Conservation (phyloP, 2,113 vertebrate species). For the Elgaria multicarinata region DNA sequence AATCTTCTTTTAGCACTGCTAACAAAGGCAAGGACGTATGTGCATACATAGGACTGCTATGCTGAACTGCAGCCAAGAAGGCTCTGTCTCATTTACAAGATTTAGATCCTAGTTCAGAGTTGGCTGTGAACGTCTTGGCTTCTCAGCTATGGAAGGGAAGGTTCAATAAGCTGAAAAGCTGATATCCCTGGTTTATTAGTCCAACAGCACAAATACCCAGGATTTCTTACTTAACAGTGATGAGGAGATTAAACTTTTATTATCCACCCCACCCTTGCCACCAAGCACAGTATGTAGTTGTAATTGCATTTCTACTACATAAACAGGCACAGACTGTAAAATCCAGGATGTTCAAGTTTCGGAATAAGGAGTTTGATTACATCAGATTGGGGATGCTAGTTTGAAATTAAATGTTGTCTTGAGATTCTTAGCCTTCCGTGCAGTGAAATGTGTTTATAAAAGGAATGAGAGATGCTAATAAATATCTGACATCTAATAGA, state of each 20-base stretch:
- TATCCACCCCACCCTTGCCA: not conserved
- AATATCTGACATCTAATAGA: slow-evolving; percentile 9
- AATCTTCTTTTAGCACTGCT: not conserved
- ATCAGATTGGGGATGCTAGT: slow-evolving; percentile 13
- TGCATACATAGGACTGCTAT: too few relatives aligned
- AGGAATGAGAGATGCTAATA: not conserved
- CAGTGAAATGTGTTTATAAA: not conserved
- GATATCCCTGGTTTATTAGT: not conserved
- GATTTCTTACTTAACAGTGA: slow-evolving; percentile 14
- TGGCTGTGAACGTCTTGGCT: not conserved
- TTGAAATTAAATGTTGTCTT: slow-evolving; percentile 33
- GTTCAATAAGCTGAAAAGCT: not conserved
- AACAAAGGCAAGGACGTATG: not conserved
- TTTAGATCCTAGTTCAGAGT: not conserved
- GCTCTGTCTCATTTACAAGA: not conserved
- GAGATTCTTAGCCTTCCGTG: slow-evolving; percentile 13
- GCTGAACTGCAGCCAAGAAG: not conserved
- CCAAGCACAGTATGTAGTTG: slow-evolving; percentile 7
- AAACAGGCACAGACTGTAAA: not conserved
- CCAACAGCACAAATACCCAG: not conserved
- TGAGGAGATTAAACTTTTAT: slow-evolving; percentile 37
- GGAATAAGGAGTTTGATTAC: slow-evolving; percentile 28
- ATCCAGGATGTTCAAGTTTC: slow-evolving; percentile 2
- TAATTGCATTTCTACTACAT: slow-evolving; percentile 11
- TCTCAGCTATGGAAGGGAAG: not conserved